Evolutionary conservation across 2,797 vertebrate genomes (phyloP).

Genomic region (Alcedo quadribrachys): DNA sequence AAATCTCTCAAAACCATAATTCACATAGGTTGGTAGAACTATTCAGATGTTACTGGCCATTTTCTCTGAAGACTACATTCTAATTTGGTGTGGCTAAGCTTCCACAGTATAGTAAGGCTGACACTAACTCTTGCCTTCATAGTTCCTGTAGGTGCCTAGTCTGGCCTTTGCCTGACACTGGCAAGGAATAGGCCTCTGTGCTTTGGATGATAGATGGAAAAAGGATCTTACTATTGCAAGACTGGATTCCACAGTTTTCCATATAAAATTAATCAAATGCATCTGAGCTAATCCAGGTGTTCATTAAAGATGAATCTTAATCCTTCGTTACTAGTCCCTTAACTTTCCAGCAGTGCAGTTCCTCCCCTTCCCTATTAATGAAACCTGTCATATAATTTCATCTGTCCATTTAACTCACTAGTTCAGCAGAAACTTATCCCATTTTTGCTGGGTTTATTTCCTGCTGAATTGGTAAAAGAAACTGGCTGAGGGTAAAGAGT

Average conservation of each 20-base stretch:
- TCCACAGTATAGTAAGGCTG: accelerated
- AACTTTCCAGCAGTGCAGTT: not conserved
- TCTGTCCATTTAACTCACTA: slow-evolving; percentile 12
- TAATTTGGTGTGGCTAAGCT: not conserved
- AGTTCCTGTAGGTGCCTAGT: not conserved
- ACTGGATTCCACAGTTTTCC: not conserved
- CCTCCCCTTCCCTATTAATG: slow-evolving; percentile 2
- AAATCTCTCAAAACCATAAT: not conserved
- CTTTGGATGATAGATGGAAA: not conserved
- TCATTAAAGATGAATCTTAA: not conserved
- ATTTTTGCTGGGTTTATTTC: slow-evolving; percentile 9
- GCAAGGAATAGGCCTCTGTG: not conserved
- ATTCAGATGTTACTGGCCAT: not conserved
- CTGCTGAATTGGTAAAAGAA: slow-evolving; percentile 19
- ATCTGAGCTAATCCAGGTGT: not conserved
- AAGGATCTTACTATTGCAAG: not conserved
- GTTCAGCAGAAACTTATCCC: slow-evolving; percentile 18
- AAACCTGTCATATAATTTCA: slow-evolving; percentile 46
- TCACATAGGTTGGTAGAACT: not conserved
- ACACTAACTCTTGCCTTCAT: not conserved
- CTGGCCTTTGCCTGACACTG: not conserved
- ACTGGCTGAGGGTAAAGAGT: not conserved
- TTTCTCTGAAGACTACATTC: not conserved
- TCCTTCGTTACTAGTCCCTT: not conserved
- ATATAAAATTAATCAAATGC: not conserved